Evolutionary conservation across 2,113 vertebrate genomes (phyloP), one percentile per base, ranked within the genome.

Genomic region (Oncorhynchus mykiss): DNA sequence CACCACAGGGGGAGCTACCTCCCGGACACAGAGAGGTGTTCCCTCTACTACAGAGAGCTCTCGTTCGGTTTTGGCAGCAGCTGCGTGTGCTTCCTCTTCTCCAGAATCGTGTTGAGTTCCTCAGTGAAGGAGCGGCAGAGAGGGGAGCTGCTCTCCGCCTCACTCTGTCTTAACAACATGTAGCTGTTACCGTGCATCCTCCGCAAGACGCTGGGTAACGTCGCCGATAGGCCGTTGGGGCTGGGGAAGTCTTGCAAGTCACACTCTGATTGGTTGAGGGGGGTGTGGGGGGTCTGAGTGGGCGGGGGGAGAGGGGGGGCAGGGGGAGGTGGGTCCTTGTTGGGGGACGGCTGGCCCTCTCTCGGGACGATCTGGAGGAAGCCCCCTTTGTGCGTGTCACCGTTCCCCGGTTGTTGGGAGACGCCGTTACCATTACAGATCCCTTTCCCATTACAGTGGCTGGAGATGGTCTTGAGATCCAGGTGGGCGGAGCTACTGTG

Each of bases 161-260:
- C 96, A 51, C 92, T 94, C 90, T 98, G 97, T 86, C 93, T 93
- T 88, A 99, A 94, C 80, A 99, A 91, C 90, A 99, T 90, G 31
- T 99, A 99, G 90, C 95, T 98, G 92, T 96, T 99, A 68, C 98
- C 96, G 0, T 99, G 97, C 94, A 98, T 97, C 87, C 97, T 96
- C 77, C 96, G 92, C 70, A 99, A 92, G 78, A 98, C 93, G 1
- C 90, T 96, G 83, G 98, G 98, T 73, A 99, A 88, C 0, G 96
- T 93, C 31, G 94, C 92, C 0, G 93, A 93, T 72, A 99, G 83
- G 86, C 85, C 78, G 9, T 95, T 95, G 0, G 90, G 82, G 0
- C 94, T 81, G 0, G 94, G 89, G n/a, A 91, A 91, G 51, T 54
- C 51, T 54, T 54, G 51, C 16, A 54, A 18, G 51, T 54, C 16